Evolutionary conservation across 2,113 vertebrate species (phyloP).

Genomic region (Chaetodon auriga): DNA sequence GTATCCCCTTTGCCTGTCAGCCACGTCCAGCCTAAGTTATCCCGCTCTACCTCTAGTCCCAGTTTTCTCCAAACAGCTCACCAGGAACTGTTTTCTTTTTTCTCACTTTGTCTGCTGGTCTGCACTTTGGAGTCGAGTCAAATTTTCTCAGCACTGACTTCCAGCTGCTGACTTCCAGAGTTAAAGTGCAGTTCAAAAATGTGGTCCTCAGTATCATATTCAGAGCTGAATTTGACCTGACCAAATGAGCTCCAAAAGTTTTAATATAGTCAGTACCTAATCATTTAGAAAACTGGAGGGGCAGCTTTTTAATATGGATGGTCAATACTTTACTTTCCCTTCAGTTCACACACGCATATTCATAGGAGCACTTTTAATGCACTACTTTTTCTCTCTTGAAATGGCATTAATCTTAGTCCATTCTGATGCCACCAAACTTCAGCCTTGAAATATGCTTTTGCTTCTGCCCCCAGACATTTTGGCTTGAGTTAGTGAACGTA

Average conservation of each 20-base stretch:
- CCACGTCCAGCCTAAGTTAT: no score
- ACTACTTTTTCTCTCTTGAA: constrained; percentile 10
- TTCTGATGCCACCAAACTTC: constrained; percentile 38
- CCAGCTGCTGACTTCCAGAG: no score
- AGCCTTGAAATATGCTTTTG: constrained; percentile 30
- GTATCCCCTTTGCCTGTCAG: no score
- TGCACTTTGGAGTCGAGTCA: no score
- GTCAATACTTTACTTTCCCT: neutral
- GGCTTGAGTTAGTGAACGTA: constrained; percentile 26
- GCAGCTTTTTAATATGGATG: neutral
- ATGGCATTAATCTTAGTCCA: constrained; percentile 36
- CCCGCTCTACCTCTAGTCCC: no score
- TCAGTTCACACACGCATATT: neutral
- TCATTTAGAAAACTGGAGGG: neutral
- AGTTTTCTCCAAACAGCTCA: no score
- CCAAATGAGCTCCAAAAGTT: neutral
- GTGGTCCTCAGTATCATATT: neutral
- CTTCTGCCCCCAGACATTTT: constrained; percentile 41
- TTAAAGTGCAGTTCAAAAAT: neutral
- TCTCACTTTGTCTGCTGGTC: no score
- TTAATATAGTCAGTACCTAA: neutral
- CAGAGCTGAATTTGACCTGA: neutral
- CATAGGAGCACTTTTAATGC: neutral
- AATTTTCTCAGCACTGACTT: no score
- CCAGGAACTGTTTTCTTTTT: no score